Evolutionary conservation across 2,797 vertebrate species (phyloP).

Genomic region (Cephalopachus bancanus): DNA sequence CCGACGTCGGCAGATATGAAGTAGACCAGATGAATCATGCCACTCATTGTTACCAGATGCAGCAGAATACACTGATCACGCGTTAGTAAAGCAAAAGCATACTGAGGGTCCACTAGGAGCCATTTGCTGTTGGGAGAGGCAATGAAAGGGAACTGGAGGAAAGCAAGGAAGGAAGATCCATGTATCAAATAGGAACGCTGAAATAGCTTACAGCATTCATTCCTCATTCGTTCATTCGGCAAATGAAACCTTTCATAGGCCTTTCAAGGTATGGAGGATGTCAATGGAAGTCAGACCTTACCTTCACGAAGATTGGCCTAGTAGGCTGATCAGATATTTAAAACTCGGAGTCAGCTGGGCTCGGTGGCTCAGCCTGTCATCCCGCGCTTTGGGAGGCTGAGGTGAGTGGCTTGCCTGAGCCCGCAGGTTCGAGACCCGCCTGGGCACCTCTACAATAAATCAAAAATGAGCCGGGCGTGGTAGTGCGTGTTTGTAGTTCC

Average conservation of each 20-base stretch:
- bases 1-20: neutral
- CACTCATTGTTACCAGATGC: neutral
- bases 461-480: no score
- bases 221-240: neutral
- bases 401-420: no score
- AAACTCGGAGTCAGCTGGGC: neutral
- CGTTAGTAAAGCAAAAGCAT: conserved; percentile 15
- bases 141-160: neutral
- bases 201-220: neutral
- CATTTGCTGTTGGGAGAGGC: neutral
- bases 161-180: neutral
- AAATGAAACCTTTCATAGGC: neutral
- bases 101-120: neutral
- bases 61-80: neutral
- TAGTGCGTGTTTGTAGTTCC: no score
- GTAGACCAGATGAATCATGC: neutral
- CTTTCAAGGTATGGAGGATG: neutral
- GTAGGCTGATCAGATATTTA: neutral
- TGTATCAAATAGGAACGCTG: neutral
- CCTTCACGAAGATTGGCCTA: neutral
- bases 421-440: no score
- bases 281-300: neutral
- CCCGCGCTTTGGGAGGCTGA: no score
- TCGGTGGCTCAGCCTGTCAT: no score
- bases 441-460: no score